phyloP scores from a whole-genome alignment of 2,113 vertebrate species.

The Ciconia maguari region DNA sequence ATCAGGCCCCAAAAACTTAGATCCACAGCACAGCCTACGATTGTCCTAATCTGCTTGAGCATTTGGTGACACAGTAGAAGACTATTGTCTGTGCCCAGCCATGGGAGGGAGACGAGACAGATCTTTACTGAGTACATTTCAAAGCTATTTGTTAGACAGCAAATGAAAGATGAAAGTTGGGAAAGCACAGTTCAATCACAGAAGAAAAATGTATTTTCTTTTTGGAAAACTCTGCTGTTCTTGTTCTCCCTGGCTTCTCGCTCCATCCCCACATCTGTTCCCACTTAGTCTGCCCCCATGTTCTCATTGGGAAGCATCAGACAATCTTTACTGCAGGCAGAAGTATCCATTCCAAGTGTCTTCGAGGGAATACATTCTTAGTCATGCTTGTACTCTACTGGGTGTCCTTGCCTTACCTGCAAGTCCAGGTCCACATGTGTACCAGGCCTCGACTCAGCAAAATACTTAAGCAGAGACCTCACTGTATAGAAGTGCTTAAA shows the following conservation, averaged over 20 bases:
- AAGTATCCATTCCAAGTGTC: constrained; percentile 2
- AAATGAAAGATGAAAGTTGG: constrained; percentile 59
- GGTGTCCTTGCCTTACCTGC: constrained; percentile 9
- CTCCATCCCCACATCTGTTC: constrained; percentile 43
- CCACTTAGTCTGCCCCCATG: constrained; percentile 44
- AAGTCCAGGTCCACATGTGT: not conserved
- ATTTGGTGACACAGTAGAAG: constrained; percentile 27
- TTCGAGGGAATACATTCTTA: constrained; percentile 44
- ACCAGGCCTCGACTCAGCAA: not conserved
- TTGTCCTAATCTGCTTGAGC: not conserved
- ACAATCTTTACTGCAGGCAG: constrained; percentile 42
- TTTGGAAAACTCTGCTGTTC: not conserved
- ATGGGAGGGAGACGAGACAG: not conserved
- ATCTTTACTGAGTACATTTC: constrained; percentile 19
- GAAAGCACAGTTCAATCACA: constrained; percentile 47
- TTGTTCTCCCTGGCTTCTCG: constrained; percentile 18
- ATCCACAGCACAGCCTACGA: not conserved
- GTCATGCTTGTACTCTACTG: constrained; percentile 6
- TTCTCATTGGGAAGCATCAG: constrained; percentile 44
- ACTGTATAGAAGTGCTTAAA: not conserved
- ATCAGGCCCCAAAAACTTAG: constrained; percentile 1
- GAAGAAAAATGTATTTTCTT: constrained; percentile 42
- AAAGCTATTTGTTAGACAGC: constrained; percentile 53
- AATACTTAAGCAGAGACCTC: not conserved
- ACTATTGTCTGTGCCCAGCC: constrained; percentile 18